A percentile compares a stretch with the other conserved stretches of the same genome.
Evolutionary conservation across 2,888 invertebrate species (phyloP).

Genomic region (Lamellibrachia satsuma): DNA sequence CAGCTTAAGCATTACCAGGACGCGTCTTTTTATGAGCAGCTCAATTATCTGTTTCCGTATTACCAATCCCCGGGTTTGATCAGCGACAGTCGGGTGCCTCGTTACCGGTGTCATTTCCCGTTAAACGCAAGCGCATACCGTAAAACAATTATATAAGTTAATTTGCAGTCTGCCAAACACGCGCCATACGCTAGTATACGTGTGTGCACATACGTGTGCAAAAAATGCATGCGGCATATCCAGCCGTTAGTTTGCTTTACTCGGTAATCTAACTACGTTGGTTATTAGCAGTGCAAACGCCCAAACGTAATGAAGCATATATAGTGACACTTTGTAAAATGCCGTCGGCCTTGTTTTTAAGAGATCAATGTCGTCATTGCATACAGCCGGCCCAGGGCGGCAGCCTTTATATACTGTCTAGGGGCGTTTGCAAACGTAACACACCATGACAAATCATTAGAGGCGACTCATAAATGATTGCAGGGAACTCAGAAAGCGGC

Average conservation of each 20-base stretch:
- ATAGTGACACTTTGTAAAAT: background rate
- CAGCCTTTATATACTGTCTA: no score
- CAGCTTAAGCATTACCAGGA: no score
- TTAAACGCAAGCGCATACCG: background rate
- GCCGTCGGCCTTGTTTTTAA: background rate
- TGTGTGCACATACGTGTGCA: background rate
- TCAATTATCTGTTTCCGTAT: background rate
- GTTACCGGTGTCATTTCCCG: background rate
- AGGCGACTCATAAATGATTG: no score
- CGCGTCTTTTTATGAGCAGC: background rate
- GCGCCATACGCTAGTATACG: background rate
- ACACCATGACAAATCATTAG: no score
- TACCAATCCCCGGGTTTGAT: background rate
- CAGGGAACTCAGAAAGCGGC: no score
- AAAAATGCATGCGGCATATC: background rate
- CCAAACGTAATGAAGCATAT: background rate
- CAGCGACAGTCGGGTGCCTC: background rate
- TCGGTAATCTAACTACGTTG: background rate
- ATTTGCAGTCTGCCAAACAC: background rate
- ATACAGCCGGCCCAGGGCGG: no score
- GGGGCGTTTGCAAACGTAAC: no score
- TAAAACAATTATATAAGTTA: background rate
- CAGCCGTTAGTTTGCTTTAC: background rate
- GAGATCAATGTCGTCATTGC: background rate
- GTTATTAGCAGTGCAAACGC: background rate